Conservation (phyloP, 2,797 vertebrate species). For the Liasis olivaceus region DNA sequence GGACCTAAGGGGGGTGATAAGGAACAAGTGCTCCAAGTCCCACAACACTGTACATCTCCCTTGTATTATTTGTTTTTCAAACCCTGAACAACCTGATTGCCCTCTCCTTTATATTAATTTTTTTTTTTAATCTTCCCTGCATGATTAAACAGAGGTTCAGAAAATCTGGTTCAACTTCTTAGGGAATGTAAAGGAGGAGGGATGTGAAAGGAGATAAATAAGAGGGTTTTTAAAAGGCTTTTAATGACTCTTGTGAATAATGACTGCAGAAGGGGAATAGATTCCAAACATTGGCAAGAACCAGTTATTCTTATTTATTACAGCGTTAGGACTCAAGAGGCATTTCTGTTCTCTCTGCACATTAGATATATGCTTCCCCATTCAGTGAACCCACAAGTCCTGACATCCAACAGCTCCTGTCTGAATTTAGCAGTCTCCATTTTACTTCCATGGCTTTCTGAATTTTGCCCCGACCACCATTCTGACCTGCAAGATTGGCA, state of each 20-base stretch:
- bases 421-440: neutral
- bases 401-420: neutral
- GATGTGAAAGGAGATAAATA: too few species aligned
- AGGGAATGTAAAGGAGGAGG: neutral
- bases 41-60: neutral
- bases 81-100: conserved; percentile 18
- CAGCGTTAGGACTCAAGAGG: neutral
- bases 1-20: neutral
- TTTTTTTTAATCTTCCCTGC: neutral
- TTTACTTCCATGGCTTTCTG: neutral
- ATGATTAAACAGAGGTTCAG: conserved; percentile 4
- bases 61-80: conserved; percentile 8
- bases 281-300: conserved; percentile 13
- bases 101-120: conserved; percentile 11
- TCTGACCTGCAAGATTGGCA: neutral
- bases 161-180: conserved; percentile 14
- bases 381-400: neutral
- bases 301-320: neutral
- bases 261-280: conserved; percentile 13
- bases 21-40: neutral
- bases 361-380: neutral
- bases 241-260: conserved; percentile 27
- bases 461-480: neutral
- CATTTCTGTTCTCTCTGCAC: neutral
- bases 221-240: neutral